Evolutionary conservation across 2,888 invertebrate species (phyloP).

Genomic region (Alloplasta piceator): DNA sequence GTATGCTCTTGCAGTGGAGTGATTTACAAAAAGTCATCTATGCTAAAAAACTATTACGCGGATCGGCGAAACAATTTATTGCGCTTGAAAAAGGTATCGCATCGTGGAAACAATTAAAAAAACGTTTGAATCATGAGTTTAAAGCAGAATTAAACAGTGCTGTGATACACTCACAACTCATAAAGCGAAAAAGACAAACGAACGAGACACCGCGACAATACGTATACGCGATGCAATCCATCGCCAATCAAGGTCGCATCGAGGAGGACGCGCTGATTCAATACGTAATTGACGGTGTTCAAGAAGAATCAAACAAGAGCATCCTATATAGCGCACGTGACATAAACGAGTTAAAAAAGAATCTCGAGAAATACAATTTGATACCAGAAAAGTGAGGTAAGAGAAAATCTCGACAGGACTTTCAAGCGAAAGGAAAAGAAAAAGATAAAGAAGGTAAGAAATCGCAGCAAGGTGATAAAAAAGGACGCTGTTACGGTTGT

Average conservation of each 20-base stretch:
- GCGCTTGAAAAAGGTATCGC: constrained; percentile 50
- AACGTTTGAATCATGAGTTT: constrained; percentile 55
- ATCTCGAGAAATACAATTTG: constrained; percentile 41
- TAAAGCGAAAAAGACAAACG: constrained; percentile 32
- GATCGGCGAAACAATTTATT: constrained; percentile 65
- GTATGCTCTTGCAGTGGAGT: constrained; percentile 58
- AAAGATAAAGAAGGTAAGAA: constrained; percentile 25
- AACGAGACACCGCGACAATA: constrained; percentile 63
- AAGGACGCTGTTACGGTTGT: constrained; percentile 36
- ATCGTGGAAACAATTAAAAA: constrained; percentile 59
- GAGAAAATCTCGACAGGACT: constrained; percentile 11
- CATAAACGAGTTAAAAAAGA: constrained; percentile 54
- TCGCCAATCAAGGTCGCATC: constrained; percentile 61
- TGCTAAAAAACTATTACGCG: constrained; percentile 60
- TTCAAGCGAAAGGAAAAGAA: background rate
- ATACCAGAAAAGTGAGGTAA: constrained; percentile 19
- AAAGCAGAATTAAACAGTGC: constrained; percentile 58
- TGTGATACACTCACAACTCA: constrained; percentile 57
- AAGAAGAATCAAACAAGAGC: constrained; percentile 50
- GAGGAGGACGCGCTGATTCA: constrained; percentile 57
- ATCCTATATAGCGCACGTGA: constrained; percentile 53
- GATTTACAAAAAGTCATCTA: constrained; percentile 65
- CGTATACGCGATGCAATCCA: constrained; percentile 60
- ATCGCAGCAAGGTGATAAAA: constrained; percentile 33
- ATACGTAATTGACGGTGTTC: constrained; percentile 60